Conservation (phyloP, 2,888 invertebrate genomes). For the Teleiodes luculella region DNA sequence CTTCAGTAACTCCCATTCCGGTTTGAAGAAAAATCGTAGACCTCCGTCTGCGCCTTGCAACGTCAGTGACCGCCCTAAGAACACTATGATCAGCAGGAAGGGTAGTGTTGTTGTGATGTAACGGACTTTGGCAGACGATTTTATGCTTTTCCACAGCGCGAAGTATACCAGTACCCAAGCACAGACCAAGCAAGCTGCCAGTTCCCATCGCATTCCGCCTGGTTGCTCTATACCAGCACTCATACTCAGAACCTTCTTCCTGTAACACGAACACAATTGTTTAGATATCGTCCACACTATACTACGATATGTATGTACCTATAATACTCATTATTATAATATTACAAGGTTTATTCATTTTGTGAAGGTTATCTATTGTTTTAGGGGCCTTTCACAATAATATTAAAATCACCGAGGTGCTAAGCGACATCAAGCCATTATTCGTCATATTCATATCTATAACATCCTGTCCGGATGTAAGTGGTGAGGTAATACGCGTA, state of each 20-base stretch:
- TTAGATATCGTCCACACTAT: neutral
- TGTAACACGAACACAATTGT: constrained; percentile 55
- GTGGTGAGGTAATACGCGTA: constrained; percentile 6
- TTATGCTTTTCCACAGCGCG: constrained; percentile 97
- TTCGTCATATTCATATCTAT: neutral
- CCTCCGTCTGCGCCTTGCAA: constrained; percentile 93
- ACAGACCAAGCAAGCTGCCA: constrained; percentile 91
- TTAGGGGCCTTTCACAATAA: neutral
- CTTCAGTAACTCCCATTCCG: constrained; percentile 88
- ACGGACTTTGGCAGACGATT: constrained; percentile 93
- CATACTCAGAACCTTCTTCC: constrained; percentile 91
- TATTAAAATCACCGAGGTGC: neutral
- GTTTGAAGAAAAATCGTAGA: constrained; percentile 91
- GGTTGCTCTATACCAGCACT: constrained; percentile 90
- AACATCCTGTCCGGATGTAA: constrained; percentile 11
- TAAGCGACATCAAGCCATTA: neutral
- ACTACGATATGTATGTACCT: too few species aligned
- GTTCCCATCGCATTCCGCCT: constrained; percentile 90
- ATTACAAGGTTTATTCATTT: too few species aligned
- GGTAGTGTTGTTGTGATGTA: constrained; percentile 97
- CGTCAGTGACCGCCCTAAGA: constrained; percentile 92
- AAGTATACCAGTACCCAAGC: constrained; percentile 98
- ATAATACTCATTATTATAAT: too few species aligned
- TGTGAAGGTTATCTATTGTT: neutral
- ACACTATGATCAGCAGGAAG: constrained; percentile 90